Evolutionary conservation across 2,797 vertebrate genomes (phyloP).

Genomic region (Arremon brunneinucha): DNA sequence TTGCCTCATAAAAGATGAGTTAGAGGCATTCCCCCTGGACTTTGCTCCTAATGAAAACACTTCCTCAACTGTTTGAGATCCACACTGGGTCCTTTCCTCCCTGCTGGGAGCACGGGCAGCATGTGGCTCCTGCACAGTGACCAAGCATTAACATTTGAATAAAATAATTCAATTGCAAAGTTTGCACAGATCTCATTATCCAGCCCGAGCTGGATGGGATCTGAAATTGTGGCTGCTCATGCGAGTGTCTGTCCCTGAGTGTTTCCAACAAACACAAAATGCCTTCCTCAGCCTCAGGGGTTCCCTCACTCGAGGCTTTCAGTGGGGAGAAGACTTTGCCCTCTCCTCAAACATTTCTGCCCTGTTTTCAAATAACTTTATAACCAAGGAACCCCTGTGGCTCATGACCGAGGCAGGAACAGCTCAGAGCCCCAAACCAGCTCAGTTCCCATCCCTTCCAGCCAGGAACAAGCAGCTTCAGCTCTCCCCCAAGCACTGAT

Average conservation of each 20-base stretch:
- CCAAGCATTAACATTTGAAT: not conserved
- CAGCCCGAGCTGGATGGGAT: not conserved
- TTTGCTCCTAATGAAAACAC: not conserved
- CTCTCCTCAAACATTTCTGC: not conserved
- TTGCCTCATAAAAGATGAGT: slow-evolving; percentile 32
- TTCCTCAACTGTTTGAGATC: not conserved
- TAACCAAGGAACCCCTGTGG: fast-evolving
- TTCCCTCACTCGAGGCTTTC: not conserved
- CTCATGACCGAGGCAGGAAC: not conserved
- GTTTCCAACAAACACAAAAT: not conserved
- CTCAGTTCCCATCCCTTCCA: not conserved
- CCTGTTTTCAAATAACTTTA: not conserved
- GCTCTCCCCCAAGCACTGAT: not conserved
- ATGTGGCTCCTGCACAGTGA: not conserved
- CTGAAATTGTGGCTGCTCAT: not conserved
- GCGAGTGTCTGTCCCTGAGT: not conserved
- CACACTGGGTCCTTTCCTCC: not conserved
- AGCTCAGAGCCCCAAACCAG: not conserved
- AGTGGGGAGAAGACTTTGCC: not conserved
- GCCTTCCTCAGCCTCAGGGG: not conserved
- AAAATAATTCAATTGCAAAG: not conserved
- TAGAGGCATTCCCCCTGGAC: slow-evolving; percentile 26
- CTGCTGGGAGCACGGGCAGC: not conserved
- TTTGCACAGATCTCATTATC: not conserved
- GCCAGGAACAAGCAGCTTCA: not conserved